phyloP scores from a whole-genome alignment of 2,797 vertebrate species.

The Vultur gryphus region DNA sequence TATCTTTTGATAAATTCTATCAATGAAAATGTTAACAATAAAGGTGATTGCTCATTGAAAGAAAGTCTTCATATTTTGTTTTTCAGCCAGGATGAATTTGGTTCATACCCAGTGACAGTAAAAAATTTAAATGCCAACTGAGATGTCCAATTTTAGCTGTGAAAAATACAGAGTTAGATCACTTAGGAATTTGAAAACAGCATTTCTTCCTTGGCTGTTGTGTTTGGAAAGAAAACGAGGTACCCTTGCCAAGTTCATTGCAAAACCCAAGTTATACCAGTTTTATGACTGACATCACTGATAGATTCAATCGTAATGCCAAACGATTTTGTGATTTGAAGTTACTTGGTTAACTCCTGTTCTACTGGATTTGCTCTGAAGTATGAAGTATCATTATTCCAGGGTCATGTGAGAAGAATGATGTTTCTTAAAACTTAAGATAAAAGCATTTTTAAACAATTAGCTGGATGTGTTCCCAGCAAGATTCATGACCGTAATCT shows the following conservation, averaged over 20 bases:
- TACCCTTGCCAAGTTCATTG: background rate
- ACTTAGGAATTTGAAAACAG: background rate
- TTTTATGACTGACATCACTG: background rate
- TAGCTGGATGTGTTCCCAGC: background rate
- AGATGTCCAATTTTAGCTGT: background rate
- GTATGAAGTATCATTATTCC: background rate
- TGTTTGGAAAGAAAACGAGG: background rate
- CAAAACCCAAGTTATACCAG: background rate
- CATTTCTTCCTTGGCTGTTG: background rate
- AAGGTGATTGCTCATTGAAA: background rate
- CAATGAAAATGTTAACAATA: background rate
- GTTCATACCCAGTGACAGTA: background rate
- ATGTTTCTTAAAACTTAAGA: background rate
- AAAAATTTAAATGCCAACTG: background rate
- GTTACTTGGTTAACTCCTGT: background rate
- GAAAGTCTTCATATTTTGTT: background rate
- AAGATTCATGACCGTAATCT: background rate
- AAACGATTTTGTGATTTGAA: background rate
- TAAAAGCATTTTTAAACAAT: background rate
- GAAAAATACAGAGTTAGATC: background rate
- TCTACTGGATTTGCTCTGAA: background rate
- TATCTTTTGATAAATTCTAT: background rate
- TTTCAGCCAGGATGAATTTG: background rate
- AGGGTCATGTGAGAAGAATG: background rate
- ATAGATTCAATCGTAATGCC: background rate